These are phyloP conservation scores for Columba guinea DNA, from an alignment of 2,797 vertebrate genomes.

Conservation along the genomic window DNA sequence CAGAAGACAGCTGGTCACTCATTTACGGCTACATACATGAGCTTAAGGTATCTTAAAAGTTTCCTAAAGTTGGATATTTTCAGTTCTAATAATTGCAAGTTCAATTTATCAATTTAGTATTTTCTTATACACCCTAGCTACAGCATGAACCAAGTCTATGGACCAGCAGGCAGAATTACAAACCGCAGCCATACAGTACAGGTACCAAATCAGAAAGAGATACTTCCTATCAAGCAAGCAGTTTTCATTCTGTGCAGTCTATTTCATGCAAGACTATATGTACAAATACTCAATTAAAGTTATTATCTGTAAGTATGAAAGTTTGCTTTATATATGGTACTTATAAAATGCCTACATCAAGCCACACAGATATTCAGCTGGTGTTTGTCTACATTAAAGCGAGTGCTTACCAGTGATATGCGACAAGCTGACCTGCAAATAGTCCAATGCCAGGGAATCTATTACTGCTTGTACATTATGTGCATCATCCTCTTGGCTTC, in stretches of 20 bases:
- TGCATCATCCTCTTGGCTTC: constrained; percentile 88
- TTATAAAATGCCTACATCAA: background rate
- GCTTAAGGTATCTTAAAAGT: background rate
- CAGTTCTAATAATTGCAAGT: background rate
- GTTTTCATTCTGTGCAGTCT: background rate
- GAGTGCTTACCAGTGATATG: constrained; percentile 90
- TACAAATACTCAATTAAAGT: background rate
- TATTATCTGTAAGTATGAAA: background rate
- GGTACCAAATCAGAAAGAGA: background rate
- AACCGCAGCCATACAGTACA: background rate
- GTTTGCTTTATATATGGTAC: background rate
- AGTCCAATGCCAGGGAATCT: constrained; percentile 95
- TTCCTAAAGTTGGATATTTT: background rate
- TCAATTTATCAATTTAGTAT: background rate
- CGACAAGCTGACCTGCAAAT: constrained; percentile 96
- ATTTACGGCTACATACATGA: background rate
- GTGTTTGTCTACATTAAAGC: background rate
- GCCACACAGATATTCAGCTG: background rate
- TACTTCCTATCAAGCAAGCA: background rate
- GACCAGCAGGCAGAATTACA: background rate
- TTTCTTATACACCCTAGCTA: background rate
- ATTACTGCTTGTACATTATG: constrained; percentile 95
- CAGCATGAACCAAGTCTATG: background rate
- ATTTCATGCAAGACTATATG: background rate
- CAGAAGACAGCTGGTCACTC: background rate